A percentile compares a stretch with the other conserved stretches of the same genome.
These are phyloP conservation scores for Aphelinus certus DNA, from an alignment of 1,140 invertebrate species.

Conservation along the genomic window DNA sequence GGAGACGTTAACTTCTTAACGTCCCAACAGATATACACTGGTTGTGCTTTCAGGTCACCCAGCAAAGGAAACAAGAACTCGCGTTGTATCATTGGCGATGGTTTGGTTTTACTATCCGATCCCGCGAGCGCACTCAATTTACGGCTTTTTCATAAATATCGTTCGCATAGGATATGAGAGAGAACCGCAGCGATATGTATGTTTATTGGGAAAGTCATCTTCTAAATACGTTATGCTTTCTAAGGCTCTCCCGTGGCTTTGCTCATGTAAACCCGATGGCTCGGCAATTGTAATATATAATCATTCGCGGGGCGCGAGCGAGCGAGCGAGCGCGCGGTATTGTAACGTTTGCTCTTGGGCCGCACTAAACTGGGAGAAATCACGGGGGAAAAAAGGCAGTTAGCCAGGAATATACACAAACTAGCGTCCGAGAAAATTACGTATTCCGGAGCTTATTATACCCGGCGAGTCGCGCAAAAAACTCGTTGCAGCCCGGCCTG, in stretches of 20 bases:
- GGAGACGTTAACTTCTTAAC: no score
- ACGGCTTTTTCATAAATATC: no score
- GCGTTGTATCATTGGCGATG: no score
- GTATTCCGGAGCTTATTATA: conserved; percentile 30
- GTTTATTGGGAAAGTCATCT: conserved; percentile 12
- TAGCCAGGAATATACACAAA: conserved; percentile 3
- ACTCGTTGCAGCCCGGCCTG: conserved; percentile 24
- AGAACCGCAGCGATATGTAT: no score
- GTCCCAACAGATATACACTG: no score
- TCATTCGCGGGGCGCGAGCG: neutral
- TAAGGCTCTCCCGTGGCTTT: neutral
- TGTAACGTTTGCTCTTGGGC: conserved; percentile 26
- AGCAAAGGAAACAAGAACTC: no score
- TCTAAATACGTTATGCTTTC: conserved; percentile 17
- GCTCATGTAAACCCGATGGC: conserved; percentile 14
- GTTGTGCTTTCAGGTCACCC: no score
- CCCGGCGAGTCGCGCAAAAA: conserved; percentile 21
- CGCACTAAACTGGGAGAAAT: conserved; percentile 33
- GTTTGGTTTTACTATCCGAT: no score
- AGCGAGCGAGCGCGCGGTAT: neutral
- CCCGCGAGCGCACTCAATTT: no score
- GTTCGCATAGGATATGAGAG: no score
- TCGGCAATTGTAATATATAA: conserved; percentile 23
- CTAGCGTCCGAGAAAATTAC: conserved; percentile 29
- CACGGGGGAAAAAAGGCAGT: conserved; percentile 1